A percentile compares a stretch with the other conserved stretches of the same genome.
Evolutionary conservation across 2,797 vertebrate species (phyloP).

Genomic region (Syngnathus rostellatus): DNA sequence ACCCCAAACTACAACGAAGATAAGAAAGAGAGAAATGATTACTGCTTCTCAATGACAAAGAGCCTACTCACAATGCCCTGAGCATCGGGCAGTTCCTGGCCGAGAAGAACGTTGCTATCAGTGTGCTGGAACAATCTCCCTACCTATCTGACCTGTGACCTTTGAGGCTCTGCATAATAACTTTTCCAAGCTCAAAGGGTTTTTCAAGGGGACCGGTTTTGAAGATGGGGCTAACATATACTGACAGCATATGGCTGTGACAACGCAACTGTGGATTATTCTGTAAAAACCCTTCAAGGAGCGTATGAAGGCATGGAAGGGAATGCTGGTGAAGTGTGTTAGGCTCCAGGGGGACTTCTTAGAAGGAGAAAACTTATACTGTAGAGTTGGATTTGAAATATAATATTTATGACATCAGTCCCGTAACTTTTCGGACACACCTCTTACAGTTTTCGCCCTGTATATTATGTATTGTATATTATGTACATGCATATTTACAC

Average conservation of each 20-base stretch:
- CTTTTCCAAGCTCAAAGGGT: not conserved
- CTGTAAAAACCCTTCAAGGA: not conserved
- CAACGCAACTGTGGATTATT: not conserved
- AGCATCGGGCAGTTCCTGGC: not conserved
- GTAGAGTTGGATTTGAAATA: constrained; percentile 1
- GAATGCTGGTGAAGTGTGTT: not conserved
- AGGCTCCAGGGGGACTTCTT: not conserved
- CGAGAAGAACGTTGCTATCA: not conserved
- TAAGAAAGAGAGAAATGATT: not conserved
- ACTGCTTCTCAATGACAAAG: not conserved
- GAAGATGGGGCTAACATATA: not conserved
- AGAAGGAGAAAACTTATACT: not conserved
- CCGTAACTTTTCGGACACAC: not conserved
- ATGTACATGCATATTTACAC: not conserved
- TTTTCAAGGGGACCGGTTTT: not conserved
- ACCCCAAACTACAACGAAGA: not conserved
- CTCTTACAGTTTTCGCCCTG: not conserved
- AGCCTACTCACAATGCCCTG: not conserved
- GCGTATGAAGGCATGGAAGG: not conserved
- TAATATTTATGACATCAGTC: not conserved
- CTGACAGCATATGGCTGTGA: not conserved
- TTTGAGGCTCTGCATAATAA: not conserved
- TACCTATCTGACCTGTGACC: not conserved
- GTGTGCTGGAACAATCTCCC: not conserved
- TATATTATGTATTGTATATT: not conserved